Conservation (phyloP, 2,888 invertebrate genomes). For the Athrips mouffetella region DNA sequence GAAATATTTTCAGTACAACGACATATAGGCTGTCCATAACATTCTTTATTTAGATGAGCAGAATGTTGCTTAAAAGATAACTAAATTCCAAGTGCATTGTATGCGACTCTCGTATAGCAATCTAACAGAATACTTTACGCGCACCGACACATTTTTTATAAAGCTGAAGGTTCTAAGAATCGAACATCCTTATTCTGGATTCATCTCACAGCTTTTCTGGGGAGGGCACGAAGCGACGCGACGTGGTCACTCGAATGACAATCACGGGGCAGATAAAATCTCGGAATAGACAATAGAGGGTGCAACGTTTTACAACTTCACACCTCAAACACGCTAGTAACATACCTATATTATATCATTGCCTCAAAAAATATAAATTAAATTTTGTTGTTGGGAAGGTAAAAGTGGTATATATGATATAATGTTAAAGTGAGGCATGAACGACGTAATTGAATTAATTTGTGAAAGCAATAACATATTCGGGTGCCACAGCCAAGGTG, state of each 20-base stretch:
- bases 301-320: constrained; percentile 31
- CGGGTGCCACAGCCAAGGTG: too few species aligned
- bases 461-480: too few species aligned
- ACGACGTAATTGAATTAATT: too few species aligned
- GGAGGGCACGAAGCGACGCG: constrained; percentile 26
- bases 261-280: constrained; percentile 40
- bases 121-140: constrained; percentile 48
- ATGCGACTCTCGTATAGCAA: constrained; percentile 38
- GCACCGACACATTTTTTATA: constrained; percentile 53
- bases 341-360: background rate
- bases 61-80: too few species aligned
- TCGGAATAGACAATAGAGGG: constrained; percentile 28
- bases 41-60: too few species aligned
- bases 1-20: too few species aligned
- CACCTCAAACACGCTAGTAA: background rate
- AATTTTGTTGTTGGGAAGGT: too few species aligned
- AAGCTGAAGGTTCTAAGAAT: constrained; percentile 40
- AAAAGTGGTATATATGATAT: too few species aligned
- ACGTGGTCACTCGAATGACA: constrained; percentile 38
- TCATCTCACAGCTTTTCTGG: constrained; percentile 43
- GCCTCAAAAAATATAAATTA: too few species aligned
- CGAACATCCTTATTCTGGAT: constrained; percentile 49
- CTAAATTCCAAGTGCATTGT: background rate
- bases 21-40: too few species aligned
- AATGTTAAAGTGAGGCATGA: too few species aligned